These are phyloP conservation scores for Gymnothorax javanicus DNA, from an alignment of 2,797 vertebrate genomes.

Conservation along the genomic window DNA sequence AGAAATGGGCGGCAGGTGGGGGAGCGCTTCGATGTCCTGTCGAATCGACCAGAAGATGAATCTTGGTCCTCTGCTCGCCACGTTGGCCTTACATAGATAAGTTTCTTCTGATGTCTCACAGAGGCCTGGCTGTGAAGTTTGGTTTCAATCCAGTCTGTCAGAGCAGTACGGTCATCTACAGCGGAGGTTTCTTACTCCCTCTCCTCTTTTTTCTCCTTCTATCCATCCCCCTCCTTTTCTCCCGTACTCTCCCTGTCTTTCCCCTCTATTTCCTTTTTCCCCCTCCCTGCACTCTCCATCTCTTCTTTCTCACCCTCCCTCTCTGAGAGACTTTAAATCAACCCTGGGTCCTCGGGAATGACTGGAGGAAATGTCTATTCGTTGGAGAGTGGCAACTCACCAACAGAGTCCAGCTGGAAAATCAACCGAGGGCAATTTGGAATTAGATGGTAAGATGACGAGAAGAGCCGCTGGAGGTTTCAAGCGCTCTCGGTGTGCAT, in stretches of 20 bases:
- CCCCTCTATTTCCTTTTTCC: not conserved
- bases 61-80: not conserved
- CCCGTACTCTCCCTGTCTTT: not conserved
- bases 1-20: not conserved
- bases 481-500: not conserved
- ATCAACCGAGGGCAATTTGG: not conserved
- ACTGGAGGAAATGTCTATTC: conserved; percentile 20
- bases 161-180: not conserved
- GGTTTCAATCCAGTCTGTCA: not conserved
- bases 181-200: not conserved
- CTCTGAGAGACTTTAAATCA: not conserved
- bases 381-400: not conserved
- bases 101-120: not conserved
- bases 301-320: not conserved
- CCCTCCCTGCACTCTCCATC: not conserved
- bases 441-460: not conserved
- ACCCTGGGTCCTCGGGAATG: conserved; percentile 28
- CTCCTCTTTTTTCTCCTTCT: not conserved
- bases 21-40: not conserved
- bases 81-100: not conserved
- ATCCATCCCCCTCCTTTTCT: not conserved
- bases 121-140: not conserved
- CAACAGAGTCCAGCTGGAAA: not conserved
- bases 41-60: not conserved
- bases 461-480: not conserved